Evolutionary conservation across 2,113 vertebrate species (phyloP).

Genomic region (Amphilophus citrinellus): DNA sequence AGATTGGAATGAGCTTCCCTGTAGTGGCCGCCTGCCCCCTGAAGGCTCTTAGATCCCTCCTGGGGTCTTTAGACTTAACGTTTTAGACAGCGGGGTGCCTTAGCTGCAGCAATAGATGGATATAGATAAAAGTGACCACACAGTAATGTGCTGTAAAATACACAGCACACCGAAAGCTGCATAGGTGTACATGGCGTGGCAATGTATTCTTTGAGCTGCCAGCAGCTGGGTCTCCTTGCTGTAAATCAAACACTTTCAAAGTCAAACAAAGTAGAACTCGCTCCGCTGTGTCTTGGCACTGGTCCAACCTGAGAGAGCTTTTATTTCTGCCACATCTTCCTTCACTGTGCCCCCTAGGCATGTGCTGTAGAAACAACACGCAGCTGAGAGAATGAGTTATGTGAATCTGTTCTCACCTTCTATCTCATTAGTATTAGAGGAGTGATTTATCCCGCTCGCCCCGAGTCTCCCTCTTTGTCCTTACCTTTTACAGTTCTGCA

Average conservation of each 20-base stretch:
- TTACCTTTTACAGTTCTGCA: conserved; percentile 67
- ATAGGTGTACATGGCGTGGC: conserved; percentile 25
- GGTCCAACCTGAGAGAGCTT: conserved; percentile 62
- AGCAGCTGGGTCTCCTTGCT: conserved; percentile 68
- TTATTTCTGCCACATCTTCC: conserved; percentile 71
- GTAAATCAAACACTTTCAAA: conserved; percentile 77
- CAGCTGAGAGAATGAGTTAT: conserved; percentile 73
- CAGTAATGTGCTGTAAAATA: conserved; percentile 35
- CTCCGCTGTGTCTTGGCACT: conserved; percentile 67
- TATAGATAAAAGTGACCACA: conserved; percentile 49
- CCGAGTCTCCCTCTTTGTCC: conserved; percentile 55
- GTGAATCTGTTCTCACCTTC: conserved; percentile 74
- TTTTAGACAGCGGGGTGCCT: conserved; percentile 56
- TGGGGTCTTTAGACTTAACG: conserved; percentile 65
- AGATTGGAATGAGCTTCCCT: conserved; percentile 65
- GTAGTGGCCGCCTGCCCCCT: conserved; percentile 54
- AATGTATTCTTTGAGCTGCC: conserved; percentile 68
- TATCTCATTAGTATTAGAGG: conserved; percentile 71
- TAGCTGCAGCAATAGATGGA: conserved; percentile 21
- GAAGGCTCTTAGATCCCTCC: conserved; percentile 61
- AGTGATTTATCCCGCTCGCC: conserved; percentile 58
- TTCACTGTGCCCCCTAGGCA: conserved; percentile 69
- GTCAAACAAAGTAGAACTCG: conserved; percentile 78
- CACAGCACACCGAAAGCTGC: conserved; percentile 37
- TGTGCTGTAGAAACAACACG: conserved; percentile 68